Conservation (phyloP, 2,888 invertebrate species). For the Zootermopsis nevadensis region DNA sequence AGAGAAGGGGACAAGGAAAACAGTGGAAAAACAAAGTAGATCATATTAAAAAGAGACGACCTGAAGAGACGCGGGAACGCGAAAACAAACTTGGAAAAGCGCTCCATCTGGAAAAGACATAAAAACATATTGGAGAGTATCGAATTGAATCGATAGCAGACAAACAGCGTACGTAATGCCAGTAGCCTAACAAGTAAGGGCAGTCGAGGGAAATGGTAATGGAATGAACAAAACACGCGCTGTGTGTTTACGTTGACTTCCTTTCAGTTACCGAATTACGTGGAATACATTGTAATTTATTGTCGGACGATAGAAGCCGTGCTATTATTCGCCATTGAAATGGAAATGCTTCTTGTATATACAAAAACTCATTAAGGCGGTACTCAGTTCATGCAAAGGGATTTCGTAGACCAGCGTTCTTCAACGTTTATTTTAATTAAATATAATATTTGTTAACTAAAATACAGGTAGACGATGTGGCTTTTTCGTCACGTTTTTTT, state of each 20-base stretch:
- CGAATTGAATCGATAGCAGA: not conserved
- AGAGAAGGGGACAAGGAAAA: slow-evolving; percentile 12
- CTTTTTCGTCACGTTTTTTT: too few species aligned
- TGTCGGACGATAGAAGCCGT: too few species aligned
- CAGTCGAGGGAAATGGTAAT: not conserved
- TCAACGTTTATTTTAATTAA: too few species aligned
- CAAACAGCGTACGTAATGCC: not conserved
- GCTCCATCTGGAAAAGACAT: not conserved
- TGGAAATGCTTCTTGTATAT: too few species aligned
- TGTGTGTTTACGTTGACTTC: not conserved
- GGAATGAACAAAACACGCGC: not conserved
- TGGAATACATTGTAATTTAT: not conserved
- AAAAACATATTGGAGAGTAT: not conserved
- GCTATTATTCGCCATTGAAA: too few species aligned
- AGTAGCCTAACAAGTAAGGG: not conserved
- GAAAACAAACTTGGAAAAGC: slow-evolving; percentile 7
- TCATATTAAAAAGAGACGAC: slow-evolving; percentile 26
- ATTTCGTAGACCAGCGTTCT: too few species aligned
- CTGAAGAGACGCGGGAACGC: not conserved
- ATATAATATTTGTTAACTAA: too few species aligned
- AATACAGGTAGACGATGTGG: too few species aligned
- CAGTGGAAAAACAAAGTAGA: slow-evolving; percentile 24
- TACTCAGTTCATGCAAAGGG: too few species aligned
- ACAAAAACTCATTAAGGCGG: too few species aligned
- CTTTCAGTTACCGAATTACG: not conserved